These are phyloP conservation scores for Drosophila tanythrix DNA, from an alignment of 2,888 invertebrate genomes.

Conservation along the genomic window DNA sequence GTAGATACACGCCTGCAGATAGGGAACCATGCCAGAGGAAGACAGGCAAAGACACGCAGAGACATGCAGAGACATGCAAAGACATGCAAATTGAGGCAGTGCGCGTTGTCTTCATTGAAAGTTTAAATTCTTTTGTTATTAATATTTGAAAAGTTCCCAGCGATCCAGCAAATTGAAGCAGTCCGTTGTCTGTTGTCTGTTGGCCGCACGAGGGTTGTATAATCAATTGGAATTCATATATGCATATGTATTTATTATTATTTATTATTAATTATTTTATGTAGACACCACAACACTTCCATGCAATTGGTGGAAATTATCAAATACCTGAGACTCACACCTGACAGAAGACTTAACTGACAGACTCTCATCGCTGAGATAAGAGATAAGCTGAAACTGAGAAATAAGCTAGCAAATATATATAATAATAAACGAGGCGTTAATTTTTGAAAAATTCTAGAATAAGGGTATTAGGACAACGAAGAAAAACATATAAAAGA, in stretches of 20 bases:
- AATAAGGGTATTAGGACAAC: background rate
- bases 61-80: slow-evolving; percentile 12
- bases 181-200: slow-evolving; percentile 28
- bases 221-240: background rate
- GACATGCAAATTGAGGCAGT: slow-evolving; percentile 47
- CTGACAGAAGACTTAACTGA: too few relatives aligned
- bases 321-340: too few relatives aligned
- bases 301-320: too few relatives aligned
- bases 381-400: background rate
- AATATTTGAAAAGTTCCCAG: slow-evolving; percentile 71
- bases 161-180: slow-evolving; percentile 51
- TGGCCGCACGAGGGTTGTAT: slow-evolving; percentile 19
- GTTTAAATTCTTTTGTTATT: slow-evolving; percentile 76
- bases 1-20: slow-evolving; percentile 15
- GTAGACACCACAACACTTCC: background rate
- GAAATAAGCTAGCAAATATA: background rate
- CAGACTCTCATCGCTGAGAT: too few relatives aligned
- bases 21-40: background rate
- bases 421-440: too few relatives aligned
- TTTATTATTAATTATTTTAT: too few relatives aligned
- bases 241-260: background rate
- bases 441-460: background rate
- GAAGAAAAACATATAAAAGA: background rate
- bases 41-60: slow-evolving; percentile 2
- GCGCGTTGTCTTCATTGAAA: slow-evolving; percentile 64